A percentile compares a stretch with the other conserved stretches of the same genome.
phyloP scores from a whole-genome alignment of 2,797 vertebrate genomes.

The Lagothrix lagotricha region DNA sequence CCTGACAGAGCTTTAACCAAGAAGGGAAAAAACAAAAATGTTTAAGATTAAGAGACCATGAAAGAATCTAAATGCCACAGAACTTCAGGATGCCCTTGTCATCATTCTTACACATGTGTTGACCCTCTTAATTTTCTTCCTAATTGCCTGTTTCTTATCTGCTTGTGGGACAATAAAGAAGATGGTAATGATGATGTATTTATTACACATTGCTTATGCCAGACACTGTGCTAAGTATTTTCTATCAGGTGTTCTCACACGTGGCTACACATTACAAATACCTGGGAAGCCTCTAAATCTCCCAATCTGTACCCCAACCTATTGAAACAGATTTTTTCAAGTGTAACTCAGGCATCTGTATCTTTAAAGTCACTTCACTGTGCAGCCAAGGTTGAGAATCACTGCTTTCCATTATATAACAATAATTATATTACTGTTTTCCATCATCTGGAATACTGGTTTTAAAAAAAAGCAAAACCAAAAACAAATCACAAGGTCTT shows the following conservation, averaged over 20 bases:
- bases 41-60: neutral
- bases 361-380: neutral
- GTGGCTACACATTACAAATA: neutral
- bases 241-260: constrained; percentile 55
- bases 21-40: neutral
- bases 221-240: constrained; percentile 63
- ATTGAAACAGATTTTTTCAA: neutral
- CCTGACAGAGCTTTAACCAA: neutral
- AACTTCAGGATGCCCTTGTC: neutral
- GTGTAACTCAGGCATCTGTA: neutral
- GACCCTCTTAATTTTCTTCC: neutral
- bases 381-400: neutral
- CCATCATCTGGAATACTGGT: neutral
- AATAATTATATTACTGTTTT: neutral
- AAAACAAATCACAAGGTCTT: neutral
- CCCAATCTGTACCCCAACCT: fast-evolving
- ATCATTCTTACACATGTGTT: neutral
- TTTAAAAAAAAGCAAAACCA: neutral
- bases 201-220: neutral
- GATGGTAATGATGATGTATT: neutral
- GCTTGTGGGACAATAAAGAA: neutral
- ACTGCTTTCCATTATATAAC: too few relatives aligned
- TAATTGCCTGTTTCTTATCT: neutral
- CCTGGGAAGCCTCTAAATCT: neutral
- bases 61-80: neutral